Evolutionary conservation across 2,113 vertebrate species (phyloP).

Genomic region (Malurus elegans): DNA sequence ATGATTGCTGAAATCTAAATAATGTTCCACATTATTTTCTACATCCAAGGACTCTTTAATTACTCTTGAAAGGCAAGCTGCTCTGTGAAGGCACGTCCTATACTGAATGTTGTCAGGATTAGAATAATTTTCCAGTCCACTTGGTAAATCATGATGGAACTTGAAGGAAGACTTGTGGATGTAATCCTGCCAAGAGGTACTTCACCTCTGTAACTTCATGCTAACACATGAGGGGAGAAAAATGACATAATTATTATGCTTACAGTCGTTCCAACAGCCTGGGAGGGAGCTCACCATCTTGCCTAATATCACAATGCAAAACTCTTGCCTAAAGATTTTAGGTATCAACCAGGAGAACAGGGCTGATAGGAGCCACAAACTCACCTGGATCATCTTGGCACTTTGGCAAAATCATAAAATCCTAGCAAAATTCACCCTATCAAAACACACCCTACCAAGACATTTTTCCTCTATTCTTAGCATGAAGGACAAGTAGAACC

Average conservation of each 20-base stretch:
- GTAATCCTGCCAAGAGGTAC: neutral
- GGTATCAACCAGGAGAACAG: neutral
- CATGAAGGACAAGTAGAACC: neutral
- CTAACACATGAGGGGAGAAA: neutral
- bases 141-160: neutral
- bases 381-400: neutral
- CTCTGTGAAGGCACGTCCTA: neutral
- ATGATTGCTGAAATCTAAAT: neutral
- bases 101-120: neutral
- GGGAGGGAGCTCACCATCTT: neutral
- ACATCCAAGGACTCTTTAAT: neutral
- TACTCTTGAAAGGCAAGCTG: neutral
- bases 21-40: neutral
- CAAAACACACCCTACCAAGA: neutral
- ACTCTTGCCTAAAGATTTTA: neutral
- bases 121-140: conserved; percentile 3
- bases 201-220: neutral
- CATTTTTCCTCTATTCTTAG: neutral
- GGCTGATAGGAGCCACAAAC: neutral
- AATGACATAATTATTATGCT: neutral
- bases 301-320: neutral
- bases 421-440: neutral
- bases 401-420: neutral
- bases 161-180: neutral
- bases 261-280: neutral